Evolutionary conservation across 2,888 invertebrate species (phyloP), one percentile per base, ranked within the genome.

Genomic region (Beris chalybata): DNA sequence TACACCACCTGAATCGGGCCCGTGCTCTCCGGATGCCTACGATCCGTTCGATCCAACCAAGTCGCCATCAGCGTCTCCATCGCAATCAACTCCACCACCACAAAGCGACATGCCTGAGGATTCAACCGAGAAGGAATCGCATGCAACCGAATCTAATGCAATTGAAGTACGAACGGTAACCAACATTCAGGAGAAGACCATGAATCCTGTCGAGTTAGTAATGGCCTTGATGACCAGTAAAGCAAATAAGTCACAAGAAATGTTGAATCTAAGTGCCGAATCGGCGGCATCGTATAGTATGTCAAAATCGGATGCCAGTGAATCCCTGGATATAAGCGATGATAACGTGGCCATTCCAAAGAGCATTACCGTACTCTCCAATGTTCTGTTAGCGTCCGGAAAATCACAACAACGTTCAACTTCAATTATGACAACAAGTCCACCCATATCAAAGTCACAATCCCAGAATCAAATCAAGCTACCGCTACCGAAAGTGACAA

Each of bases 41-140:
- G 93, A 94, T 86, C 94, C 94, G 1, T 94, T 93, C 79, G 93
- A 94, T 80, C 94, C 94, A 0, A 93, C 94, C 7, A 91, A 92
- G 78, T 92, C 93, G 0, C 80, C 81, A 3, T 81, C 81, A 1
- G 70, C 77, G 15, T 79, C 80, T 4, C 78, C 81, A 2, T 79
- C 81, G 3, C 79, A 78, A 50, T 77, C 78, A 32, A 77, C 76
- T 9, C 70, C 74, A 3, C 67, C 73, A 50, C 70, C 74, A 38
- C 74, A 76, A 32, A 73, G 75, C 66, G 31, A 38, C 4, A 44
- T 32, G 12, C 64, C 69, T 38, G 65, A 66, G 5, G 71, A 71
- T 22, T 13, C 43, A 9, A 45, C 44, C 9, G 65, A 69, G 3
- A 61, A 69, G 13, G 68, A 68, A 2, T 15, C 54, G n/a, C 44